These are phyloP conservation scores for Eristalis pertinax DNA, from an alignment of 2,888 invertebrate species.

Conservation along the genomic window DNA sequence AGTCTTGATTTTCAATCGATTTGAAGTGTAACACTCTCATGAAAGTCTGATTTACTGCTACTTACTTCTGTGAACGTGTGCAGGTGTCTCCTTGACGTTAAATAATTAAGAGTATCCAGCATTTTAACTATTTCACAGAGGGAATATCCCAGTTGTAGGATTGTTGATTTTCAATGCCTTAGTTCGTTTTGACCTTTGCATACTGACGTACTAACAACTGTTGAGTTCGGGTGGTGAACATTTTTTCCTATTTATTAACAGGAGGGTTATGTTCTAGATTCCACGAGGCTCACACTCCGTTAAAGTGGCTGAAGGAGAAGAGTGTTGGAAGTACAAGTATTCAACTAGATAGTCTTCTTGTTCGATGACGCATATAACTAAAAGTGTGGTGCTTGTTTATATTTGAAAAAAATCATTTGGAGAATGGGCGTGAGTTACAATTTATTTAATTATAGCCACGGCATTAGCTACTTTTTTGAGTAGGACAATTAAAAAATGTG, in stretches of 20 bases:
- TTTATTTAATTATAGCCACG: too few relatives aligned
- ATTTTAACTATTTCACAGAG: constrained; percentile 33
- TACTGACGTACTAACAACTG: not conserved
- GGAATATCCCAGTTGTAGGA: not conserved
- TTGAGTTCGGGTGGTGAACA: not conserved
- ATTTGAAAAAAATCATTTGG: not conserved
- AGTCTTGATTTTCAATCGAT: not conserved
- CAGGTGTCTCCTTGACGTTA: constrained; percentile 21
- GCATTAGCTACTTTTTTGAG: too few relatives aligned
- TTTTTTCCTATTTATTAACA: not conserved
- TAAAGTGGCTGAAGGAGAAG: not conserved
- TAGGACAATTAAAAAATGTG: too few relatives aligned
- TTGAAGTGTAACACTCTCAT: not conserved
- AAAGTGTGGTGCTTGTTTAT: not conserved
- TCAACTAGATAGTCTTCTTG: too few relatives aligned
- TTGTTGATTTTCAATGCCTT: not conserved
- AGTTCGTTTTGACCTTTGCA: constrained; percentile 33
- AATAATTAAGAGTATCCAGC: constrained; percentile 24
- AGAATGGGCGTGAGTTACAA: not conserved
- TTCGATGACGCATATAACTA: too few relatives aligned
- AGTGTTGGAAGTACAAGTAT: too few relatives aligned
- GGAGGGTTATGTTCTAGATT: not conserved
- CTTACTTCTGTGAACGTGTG: constrained; percentile 29
- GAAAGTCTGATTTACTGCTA: not conserved
- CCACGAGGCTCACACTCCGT: not conserved